Conservation (phyloP, 92 coral and sea anemone species). For the Pocillopora grandis region DNA sequence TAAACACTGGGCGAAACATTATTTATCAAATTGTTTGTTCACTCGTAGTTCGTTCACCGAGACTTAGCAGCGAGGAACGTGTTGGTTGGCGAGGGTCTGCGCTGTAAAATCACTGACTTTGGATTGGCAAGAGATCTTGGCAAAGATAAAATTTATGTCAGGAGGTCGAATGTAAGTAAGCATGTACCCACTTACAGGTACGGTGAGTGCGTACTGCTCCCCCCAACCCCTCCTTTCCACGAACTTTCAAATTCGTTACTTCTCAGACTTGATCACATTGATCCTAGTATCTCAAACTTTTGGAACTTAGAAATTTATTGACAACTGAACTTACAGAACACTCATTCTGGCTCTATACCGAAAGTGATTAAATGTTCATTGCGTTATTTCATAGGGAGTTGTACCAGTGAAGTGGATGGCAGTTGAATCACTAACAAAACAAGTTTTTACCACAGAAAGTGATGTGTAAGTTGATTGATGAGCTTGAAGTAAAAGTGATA, state of each 20-base stretch:
- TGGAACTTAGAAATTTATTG: too few relatives aligned
- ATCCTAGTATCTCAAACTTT: not conserved
- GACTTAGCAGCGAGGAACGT: constrained; percentile 45
- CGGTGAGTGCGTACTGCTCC: too few relatives aligned
- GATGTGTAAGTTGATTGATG: constrained; percentile 36
- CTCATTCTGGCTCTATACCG: not conserved
- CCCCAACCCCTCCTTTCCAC: too few relatives aligned
- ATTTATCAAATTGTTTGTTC: not conserved
- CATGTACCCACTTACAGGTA: not conserved
- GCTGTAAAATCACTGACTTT: constrained; percentile 49
- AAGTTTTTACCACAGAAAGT: constrained; percentile 36
- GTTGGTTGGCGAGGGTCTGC: constrained; percentile 34
- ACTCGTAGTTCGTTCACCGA: constrained; percentile 28
- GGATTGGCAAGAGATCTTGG: constrained; percentile 52
- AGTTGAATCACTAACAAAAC: constrained; percentile 16
- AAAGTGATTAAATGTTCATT: not conserved
- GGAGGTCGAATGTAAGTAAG: constrained; percentile 45
- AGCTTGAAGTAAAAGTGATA: not conserved
- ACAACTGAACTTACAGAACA: too few relatives aligned
- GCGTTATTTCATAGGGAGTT: constrained; percentile 16
- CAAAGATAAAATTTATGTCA: constrained; percentile 28
- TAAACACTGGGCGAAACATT: too few relatives aligned
- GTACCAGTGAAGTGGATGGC: constrained; percentile 50
- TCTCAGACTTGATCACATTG: not conserved
- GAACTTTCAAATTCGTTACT: too few relatives aligned